Base-by-base conservation (phyloP, 1,140 invertebrate genomes). In the Mercenaria mercenaria region DNA sequence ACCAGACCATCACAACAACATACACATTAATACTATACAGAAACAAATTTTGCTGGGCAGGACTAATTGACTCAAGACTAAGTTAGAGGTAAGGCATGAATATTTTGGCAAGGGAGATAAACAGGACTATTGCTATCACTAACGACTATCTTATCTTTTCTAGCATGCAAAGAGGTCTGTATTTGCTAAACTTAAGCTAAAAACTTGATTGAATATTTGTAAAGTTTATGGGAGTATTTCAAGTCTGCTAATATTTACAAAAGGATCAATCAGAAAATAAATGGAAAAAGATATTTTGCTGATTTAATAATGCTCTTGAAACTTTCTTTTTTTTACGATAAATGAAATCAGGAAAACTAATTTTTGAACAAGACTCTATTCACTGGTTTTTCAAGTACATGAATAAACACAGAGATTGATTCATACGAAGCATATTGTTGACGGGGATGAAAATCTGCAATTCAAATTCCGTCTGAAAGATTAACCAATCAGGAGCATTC, bases 401-500 rank as follows among this genome's bases (percentile, higher is more conserved):
- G 26, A 67, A 67, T 67, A 37, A 67, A n/a, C 3, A 11, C 26
- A 32, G 32, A 29, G 29, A 67, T 4, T 67, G 26, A 77, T 47
- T 39, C 69, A 39, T n/a, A 50, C 20, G 15, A 41, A 56, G 47
- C 47, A 79, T 79, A 56, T 56, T 52, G 26, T 79, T 23, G 18
- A 37, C 32, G 1, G 47, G 29, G 76, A 79, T 79, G 29, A 56
- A 37, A 79, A 79, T 79, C 76, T 52, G 76, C 76, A 79, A 79
- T 64, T 82, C 80, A 82, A 64, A 64, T 82, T 56, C 26, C 18
- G 52, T 59, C 52, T 56, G 29, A 41, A 74, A 85, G 83, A 88
- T 88, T 80, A 88, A 88, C 77, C 86, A 80, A 88, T 88, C 76
- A 80, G 76, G 41, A 80, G 41, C 10, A 39, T 64, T 47, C 50